Evolutionary conservation across 2,888 invertebrate genomes (phyloP).

Genomic region (Lasioglossum figueresi): DNA sequence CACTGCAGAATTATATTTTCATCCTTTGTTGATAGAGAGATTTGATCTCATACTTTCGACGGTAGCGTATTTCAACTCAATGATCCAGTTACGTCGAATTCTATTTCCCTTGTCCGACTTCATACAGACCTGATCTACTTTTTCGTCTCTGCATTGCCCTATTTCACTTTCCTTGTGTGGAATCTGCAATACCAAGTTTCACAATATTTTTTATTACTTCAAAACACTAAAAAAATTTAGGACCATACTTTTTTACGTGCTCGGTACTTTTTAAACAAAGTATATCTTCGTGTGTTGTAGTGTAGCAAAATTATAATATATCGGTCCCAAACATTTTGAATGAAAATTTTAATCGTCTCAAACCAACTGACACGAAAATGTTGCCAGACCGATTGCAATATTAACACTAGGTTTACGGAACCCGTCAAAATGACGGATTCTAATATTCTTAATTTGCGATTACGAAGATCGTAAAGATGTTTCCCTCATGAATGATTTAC

Average conservation of each 20-base stretch:
- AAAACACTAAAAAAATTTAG: neutral
- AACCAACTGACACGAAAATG: neutral
- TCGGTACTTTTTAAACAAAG: neutral
- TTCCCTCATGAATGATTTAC: too few species aligned
- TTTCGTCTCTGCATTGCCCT: neutral
- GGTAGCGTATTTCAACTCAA: neutral
- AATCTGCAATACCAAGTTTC: neutral
- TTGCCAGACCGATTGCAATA: neutral
- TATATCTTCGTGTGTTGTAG: neutral
- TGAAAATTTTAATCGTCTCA: neutral
- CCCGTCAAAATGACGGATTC: too few species aligned
- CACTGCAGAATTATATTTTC: neutral
- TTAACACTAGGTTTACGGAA: too few species aligned
- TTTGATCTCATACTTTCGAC: neutral
- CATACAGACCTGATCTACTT: neutral
- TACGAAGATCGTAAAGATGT: too few species aligned
- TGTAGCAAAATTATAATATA: neutral
- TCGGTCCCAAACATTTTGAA: neutral
- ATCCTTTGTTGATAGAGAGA: neutral
- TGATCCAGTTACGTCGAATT: constrained; percentile 5
- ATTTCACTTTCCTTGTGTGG: neutral
- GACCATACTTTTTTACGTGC: neutral
- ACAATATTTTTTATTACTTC: neutral
- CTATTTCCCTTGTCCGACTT: neutral
- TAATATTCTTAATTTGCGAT: too few species aligned